Evolutionary conservation across 2,797 vertebrate genomes (phyloP), one percentile per base, ranked within the genome.

Genomic region (Coluber constrictor): DNA sequence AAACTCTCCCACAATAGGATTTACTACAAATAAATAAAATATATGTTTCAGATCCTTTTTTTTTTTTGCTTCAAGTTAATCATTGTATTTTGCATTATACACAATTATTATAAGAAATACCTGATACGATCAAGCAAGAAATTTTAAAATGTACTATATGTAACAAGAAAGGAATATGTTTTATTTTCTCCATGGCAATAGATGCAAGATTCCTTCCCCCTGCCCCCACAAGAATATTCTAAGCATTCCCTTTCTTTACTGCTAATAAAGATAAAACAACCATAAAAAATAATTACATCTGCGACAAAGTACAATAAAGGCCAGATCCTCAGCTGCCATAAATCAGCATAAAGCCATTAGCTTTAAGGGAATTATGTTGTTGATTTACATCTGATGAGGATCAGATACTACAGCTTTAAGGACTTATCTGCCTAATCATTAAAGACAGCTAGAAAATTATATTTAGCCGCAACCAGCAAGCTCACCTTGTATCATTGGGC

Each of bases 361-460:
- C 95, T 93, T 63, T 47, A 4, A 91, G 37, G 89, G 87, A 90
- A 92, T 91, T 92, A 93, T 86, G 61, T 86, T 89, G 61, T 91
- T 94, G 93, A 96, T 87, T 12, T 92, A 92, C 91, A 94, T 8
- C 27, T 95, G 88, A 91, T 95, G 56, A 93, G 95, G 60, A 92
- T 94, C 56, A 0, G 0, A 94, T 92, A 93, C 93, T 95, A 70
- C 61, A 70, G 96, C 63, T 79, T 94, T 92, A 94, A 95, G 93
- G 54, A 90, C 91, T 95, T 92, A 55, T 91, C 32, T 29, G 91
- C 92, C 91, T 63, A 94, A 94, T 94, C 88, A 94, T 59, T 90
- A 93, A 96, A 95, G 87, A 94, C 86, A 96, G 79, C 25, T 95
- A 94, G 93, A 96, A 96, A 96, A 96, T 95, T 94, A 29, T 87